Percentiles rank a stretch among this genome's conserved stretches.
Conservation (phyloP, 92 coral and sea anemone genomes). For the Pocillopora grandis region DNA sequence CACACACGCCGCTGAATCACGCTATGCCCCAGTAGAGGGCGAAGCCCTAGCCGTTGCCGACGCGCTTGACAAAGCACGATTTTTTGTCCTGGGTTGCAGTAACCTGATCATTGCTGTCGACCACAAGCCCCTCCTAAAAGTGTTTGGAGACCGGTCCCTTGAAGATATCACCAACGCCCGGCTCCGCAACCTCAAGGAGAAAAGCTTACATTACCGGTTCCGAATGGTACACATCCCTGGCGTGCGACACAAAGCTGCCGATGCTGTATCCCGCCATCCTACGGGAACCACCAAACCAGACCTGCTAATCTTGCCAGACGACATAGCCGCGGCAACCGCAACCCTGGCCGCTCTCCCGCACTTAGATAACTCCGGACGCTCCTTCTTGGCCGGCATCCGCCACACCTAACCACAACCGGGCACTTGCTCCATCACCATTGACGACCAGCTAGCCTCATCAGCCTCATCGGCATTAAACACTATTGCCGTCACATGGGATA, state of each 20-base stretch:
- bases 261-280: conserved; percentile 61
- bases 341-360: not conserved
- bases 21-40: no score
- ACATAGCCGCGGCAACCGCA: conserved; percentile 29
- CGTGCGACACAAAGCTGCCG: conserved; percentile 54
- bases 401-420: not conserved
- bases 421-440: conserved; percentile 24
- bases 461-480: conserved; percentile 36
- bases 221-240: conserved; percentile 55
- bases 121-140: no score
- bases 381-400: conserved; percentile 40
- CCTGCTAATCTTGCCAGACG: conserved; percentile 34
- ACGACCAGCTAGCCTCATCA: conserved; percentile 22
- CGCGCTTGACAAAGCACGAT: no score
- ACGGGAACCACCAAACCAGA: conserved; percentile 45
- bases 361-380: not conserved
- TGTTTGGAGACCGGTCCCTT: no score
- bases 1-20: no score
- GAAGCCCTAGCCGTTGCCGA: no score
- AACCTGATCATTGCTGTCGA: no score
- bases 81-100: no score
- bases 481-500: conserved; percentile 42
- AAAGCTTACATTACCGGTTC: conserved; percentile 22
- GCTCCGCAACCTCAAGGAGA: no score
- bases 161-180: no score